phyloP scores from a whole-genome alignment of 30 jellyfish, hydroid and myxozoan genomes.

The Clytia hemisphaerica region DNA sequence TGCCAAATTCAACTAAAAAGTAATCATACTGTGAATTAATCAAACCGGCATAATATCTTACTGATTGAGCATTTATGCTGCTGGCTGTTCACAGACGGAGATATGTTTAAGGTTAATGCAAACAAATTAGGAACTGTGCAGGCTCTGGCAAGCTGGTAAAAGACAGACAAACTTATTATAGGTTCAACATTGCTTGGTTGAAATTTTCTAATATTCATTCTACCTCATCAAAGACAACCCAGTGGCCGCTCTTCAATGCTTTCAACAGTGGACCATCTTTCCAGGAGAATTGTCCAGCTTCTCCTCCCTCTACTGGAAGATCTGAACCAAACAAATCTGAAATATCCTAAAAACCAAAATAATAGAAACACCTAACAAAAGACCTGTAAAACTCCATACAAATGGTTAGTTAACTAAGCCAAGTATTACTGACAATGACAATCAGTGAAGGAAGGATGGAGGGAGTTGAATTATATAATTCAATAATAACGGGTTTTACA shows the following conservation, averaged over 20 bases:
- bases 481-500: not conserved
- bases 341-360: slow-evolving; percentile 52
- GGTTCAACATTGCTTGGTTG: too few relatives aligned
- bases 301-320: slow-evolving; percentile 85
- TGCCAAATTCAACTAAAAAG: slow-evolving; percentile 77
- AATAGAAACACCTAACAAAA: not conserved
- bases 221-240: slow-evolving; percentile 97
- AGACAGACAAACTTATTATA: not conserved
- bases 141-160: not conserved
- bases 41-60: too few relatives aligned
- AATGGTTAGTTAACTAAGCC: too few relatives aligned
- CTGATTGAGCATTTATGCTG: too few relatives aligned
- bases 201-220: not conserved
- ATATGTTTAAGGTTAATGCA: not conserved
- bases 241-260: slow-evolving; percentile 82
- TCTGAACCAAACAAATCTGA: slow-evolving; percentile 95
- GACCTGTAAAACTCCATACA: too few relatives aligned
- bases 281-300: slow-evolving; percentile 82
- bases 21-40: not conserved
- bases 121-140: not conserved
- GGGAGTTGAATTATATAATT: not conserved
- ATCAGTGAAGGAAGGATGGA: too few relatives aligned
- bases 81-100: too few relatives aligned
- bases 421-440: too few relatives aligned
- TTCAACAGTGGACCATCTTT: slow-evolving; percentile 92